Conservation (phyloP, 2,113 vertebrate species). For the Oreochromis tanganicae region DNA sequence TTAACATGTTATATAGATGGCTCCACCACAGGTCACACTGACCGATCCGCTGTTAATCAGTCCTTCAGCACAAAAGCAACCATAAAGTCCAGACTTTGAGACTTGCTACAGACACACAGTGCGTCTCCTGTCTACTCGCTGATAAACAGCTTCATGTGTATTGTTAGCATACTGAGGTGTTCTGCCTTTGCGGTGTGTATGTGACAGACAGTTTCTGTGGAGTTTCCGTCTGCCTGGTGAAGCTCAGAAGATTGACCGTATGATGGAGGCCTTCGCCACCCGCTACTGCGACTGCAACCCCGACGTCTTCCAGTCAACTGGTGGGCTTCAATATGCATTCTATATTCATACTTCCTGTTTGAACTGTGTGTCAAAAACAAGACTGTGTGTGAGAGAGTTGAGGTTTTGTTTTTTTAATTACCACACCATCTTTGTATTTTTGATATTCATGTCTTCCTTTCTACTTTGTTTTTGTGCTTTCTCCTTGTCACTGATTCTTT, state of each 20-base stretch:
- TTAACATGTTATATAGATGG: not conserved
- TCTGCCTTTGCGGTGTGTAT: not conserved
- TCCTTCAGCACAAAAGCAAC: not conserved
- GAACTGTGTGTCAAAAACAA: not conserved
- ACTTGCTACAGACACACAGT: not conserved
- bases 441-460: not conserved
- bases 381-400: not conserved
- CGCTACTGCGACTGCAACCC: slow-evolving; percentile 90
- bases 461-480: not conserved
- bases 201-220: slow-evolving; percentile 89
- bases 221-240: slow-evolving; percentile 94
- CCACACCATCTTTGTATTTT: not conserved
- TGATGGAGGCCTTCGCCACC: slow-evolving; percentile 93
- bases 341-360: not conserved
- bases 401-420: not conserved
- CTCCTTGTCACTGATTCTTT: not conserved
- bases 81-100: not conserved
- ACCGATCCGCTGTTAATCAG: not conserved
- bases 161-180: not conserved
- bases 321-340: slow-evolving; percentile 53
- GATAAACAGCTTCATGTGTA: not conserved
- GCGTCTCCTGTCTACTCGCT: not conserved
- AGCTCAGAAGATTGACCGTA: slow-evolving; percentile 95
- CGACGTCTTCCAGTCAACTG: slow-evolving; percentile 86
- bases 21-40: not conserved